These are phyloP conservation scores for Lepidocyrtoides sp. DNA, from an alignment of 2,888 invertebrate species.

Conservation along the genomic window DNA sequence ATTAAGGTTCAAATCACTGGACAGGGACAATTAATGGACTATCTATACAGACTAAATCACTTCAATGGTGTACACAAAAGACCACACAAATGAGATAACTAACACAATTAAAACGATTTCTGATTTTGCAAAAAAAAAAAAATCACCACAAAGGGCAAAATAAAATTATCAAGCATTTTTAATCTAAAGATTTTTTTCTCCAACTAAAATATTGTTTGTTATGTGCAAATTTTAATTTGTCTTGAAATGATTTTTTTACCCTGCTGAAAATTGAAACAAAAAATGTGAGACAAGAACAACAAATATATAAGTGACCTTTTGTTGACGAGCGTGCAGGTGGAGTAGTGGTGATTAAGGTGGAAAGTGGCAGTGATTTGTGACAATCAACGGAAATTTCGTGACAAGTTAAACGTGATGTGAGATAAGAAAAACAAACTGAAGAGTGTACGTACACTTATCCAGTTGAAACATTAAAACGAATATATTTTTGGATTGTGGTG, in stretches of 20 bases:
- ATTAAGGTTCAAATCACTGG: not conserved
- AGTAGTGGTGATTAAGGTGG: slow-evolving; percentile 41
- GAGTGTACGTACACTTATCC: slow-evolving; percentile 6
- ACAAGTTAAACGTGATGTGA: slow-evolving; percentile 49
- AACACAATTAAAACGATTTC: slow-evolving; percentile 23
- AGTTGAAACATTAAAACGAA: slow-evolving; percentile 30
- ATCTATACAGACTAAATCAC: slow-evolving; percentile 1
- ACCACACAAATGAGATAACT: slow-evolving; percentile 58
- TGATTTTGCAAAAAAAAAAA: slow-evolving; percentile 55
- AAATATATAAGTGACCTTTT: slow-evolving; percentile 43
- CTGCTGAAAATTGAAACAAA: not conserved
- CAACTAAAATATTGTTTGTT: not conserved
- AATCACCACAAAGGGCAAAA: slow-evolving; percentile 45
- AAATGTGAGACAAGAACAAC: not conserved
- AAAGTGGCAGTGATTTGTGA: slow-evolving; percentile 68
- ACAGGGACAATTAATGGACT: slow-evolving; percentile 54
- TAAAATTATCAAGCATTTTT: slow-evolving; percentile 48
- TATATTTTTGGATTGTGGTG: slow-evolving; percentile 55
- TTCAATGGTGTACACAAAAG: slow-evolving; percentile 36
- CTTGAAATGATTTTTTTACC: not conserved
- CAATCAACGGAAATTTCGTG: slow-evolving; percentile 68
- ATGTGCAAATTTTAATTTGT: slow-evolving; percentile 13
- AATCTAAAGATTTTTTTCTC: not conserved
- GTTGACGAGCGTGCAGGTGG: slow-evolving; percentile 63
- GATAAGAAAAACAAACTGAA: slow-evolving; percentile 29